Evolutionary conservation across 2,113 vertebrate species (phyloP).

Genomic region (Protobothrops mucrosquamatus): DNA sequence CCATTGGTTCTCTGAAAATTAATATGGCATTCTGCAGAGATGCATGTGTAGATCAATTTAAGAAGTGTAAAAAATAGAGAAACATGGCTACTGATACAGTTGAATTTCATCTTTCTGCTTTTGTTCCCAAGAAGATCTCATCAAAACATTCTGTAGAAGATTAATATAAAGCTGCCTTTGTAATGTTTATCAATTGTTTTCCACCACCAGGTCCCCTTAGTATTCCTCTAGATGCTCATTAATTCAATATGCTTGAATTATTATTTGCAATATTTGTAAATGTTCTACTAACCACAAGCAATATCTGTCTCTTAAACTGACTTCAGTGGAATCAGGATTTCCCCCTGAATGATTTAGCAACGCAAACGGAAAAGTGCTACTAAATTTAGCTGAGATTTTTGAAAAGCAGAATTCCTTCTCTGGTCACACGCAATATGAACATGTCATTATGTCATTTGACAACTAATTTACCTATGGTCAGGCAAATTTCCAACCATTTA

Average conservation of each 20-base stretch:
- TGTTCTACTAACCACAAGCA: neutral
- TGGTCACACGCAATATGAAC: too few species aligned
- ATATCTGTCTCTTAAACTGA: neutral
- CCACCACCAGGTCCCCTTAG: neutral
- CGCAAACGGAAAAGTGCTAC: too few species aligned
- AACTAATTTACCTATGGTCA: too few species aligned
- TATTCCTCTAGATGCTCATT: neutral
- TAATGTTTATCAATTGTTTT: neutral
- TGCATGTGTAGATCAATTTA: conserved; percentile 32
- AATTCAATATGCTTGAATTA: neutral
- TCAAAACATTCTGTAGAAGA: conserved; percentile 15
- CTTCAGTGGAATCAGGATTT: neutral
- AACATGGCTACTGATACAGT: conserved; percentile 6
- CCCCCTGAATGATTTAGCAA: neutral
- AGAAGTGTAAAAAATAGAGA: neutral
- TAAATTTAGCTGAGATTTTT: neutral
- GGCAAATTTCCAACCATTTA: too few species aligned
- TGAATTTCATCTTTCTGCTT: conserved; percentile 18
- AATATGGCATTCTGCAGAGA: neutral
- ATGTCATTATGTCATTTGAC: too few species aligned
- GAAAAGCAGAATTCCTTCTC: too few species aligned
- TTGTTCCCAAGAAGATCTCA: neutral
- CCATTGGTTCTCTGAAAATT: conserved; percentile 1
- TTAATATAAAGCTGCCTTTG: neutral
- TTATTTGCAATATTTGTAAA: neutral